Percentiles rank a stretch among this genome's conserved stretches.
phyloP scores from a whole-genome alignment of 2,888 invertebrate genomes.

The Urechis unicinctus region DNA sequence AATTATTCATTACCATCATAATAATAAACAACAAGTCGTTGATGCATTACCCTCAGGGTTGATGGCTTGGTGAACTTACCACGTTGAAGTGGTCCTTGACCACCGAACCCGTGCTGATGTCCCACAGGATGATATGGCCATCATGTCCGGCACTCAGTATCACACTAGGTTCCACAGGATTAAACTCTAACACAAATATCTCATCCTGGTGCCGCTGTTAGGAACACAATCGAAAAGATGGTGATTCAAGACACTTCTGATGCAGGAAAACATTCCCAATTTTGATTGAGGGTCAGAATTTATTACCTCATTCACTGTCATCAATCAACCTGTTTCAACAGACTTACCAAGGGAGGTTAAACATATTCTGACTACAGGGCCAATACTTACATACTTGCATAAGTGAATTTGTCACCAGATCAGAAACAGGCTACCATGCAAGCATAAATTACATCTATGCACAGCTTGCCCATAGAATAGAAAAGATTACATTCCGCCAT shows the following conservation, averaged over 20 bases:
- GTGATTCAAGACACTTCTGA: background rate
- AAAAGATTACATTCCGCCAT: no score
- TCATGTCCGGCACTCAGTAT: conserved; percentile 92
- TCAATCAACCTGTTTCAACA: no score
- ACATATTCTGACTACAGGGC: no score
- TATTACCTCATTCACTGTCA: no score
- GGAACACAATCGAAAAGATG: no score
- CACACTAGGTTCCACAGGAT: conserved; percentile 71
- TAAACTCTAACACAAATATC: conserved; percentile 87
- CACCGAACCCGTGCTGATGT: conserved; percentile 47
- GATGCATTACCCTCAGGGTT: background rate
- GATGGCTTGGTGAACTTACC: conserved; percentile 21
- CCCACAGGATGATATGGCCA: conserved; percentile 64
- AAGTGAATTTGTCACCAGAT: no score
- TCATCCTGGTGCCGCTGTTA: conserved; percentile 78
- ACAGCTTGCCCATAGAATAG: no score
- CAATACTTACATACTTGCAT: no score
- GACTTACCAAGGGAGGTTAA: no score
- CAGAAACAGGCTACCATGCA: no score
- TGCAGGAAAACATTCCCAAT: background rate
- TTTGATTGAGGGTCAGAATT: no score
- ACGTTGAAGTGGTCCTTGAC: conserved; percentile 49
- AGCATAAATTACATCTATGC: no score
- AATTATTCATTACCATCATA: background rate
- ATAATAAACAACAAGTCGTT: background rate